These are phyloP conservation scores for Karalla daura DNA, from an alignment of 2,797 vertebrate genomes.

Conservation along the genomic window DNA sequence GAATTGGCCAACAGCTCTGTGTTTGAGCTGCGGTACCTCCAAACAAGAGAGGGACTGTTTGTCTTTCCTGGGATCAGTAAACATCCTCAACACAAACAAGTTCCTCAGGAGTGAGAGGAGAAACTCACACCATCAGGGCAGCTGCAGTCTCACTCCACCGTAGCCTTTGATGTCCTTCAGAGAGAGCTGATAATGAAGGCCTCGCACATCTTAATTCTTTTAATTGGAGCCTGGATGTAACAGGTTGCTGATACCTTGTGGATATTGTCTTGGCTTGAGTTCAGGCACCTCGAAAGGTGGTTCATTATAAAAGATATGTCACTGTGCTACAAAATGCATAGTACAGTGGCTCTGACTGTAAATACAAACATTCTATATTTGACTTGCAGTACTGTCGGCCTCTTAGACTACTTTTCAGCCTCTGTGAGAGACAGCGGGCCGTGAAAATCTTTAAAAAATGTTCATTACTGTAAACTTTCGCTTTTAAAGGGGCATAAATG, in stretches of 20 bases:
- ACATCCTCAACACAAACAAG: slow-evolving; percentile 87
- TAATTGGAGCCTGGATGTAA: slow-evolving; percentile 74
- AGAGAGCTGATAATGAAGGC: slow-evolving; percentile 81
- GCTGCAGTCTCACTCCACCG: slow-evolving; percentile 84
- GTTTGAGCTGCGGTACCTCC: slow-evolving; percentile 76
- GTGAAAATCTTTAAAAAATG: not conserved
- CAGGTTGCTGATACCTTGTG: slow-evolving; percentile 58
- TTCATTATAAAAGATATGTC: not conserved
- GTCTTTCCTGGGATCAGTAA: slow-evolving; percentile 87
- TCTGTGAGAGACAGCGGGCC: no score
- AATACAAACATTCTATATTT: not conserved
- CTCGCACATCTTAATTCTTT: slow-evolving; percentile 81
- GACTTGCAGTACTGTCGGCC: no score
- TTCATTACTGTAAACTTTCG: not conserved
- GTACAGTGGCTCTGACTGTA: slow-evolving; percentile 3
- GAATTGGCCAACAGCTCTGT: slow-evolving; percentile 52
- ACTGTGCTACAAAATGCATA: not conserved
- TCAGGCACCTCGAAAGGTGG: no score
- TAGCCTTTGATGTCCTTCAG: slow-evolving; percentile 82
- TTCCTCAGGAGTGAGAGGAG: slow-evolving; percentile 77
- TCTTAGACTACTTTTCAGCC: no score
- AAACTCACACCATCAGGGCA: slow-evolving; percentile 84
- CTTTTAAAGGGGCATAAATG: not conserved
- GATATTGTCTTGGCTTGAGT: slow-evolving; percentile 34
- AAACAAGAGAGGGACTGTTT: slow-evolving; percentile 82